Evolutionary conservation across 2,888 invertebrate species (phyloP).

Genomic region (Diadegma fenestrale): DNA sequence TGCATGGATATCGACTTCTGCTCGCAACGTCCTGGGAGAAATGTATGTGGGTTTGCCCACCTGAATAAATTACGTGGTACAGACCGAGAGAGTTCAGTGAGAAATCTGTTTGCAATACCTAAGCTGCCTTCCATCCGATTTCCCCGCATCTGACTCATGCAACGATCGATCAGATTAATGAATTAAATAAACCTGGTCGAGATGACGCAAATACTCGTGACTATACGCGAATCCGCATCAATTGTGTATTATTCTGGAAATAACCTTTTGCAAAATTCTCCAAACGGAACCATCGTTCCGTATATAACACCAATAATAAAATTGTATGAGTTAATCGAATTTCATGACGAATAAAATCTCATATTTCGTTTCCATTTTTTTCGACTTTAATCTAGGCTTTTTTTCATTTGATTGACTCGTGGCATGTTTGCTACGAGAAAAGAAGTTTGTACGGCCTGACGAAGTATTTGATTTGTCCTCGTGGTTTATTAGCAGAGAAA

Average conservation of each 20-base stretch:
- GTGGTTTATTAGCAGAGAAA: neutral
- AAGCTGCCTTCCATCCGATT: conserved; percentile 62
- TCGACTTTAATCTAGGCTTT: neutral
- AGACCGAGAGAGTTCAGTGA: conserved; percentile 54
- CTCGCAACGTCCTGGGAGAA: conserved; percentile 7
- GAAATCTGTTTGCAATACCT: conserved; percentile 71
- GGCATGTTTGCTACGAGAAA: neutral
- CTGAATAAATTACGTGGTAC: conserved; percentile 72
- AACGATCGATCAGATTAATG: conserved; percentile 75
- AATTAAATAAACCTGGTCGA: conserved; percentile 71
- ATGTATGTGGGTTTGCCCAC: conserved; percentile 41
- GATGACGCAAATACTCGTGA: conserved; percentile 25
- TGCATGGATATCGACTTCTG: neutral
- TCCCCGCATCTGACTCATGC: conserved; percentile 37
- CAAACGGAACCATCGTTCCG: neutral
- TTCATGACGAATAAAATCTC: neutral
- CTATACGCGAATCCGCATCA: no score
- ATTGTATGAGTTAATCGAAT: no score
- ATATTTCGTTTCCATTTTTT: neutral
- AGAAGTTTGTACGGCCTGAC: neutral
- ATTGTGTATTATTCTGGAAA: neutral
- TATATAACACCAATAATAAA: neutral
- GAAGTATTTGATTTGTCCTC: neutral
- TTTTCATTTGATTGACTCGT: neutral
- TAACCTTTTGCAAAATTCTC: neutral